A percentile compares a stretch with the other conserved stretches of the same genome.
phyloP scores from a whole-genome alignment of 2,113 vertebrate species.

The Cyphotilapia sp. region DNA sequence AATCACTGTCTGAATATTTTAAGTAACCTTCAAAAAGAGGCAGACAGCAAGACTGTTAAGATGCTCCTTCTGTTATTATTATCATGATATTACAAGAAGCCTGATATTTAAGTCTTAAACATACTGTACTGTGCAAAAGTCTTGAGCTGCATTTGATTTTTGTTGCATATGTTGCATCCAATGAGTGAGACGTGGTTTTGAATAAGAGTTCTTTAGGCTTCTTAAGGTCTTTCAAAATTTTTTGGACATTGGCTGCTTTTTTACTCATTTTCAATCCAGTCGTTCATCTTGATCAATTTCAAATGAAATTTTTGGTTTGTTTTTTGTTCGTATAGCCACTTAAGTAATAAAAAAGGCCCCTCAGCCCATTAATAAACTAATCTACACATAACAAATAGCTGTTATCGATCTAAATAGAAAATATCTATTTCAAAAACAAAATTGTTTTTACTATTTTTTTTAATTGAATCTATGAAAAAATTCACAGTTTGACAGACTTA shows the following conservation, averaged over 20 bases:
- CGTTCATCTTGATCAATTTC: not conserved
- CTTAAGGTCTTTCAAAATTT: rapidly evolving
- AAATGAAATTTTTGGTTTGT: not conserved
- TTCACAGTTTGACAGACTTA: not conserved
- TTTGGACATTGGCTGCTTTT: not conserved
- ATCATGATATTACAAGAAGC: not conserved
- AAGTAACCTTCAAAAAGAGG: not conserved
- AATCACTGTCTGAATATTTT: not conserved
- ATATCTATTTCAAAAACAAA: not conserved
- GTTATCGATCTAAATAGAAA: not conserved
- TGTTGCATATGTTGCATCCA: not conserved
- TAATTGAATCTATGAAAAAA: not conserved
- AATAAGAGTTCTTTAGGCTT: not conserved
- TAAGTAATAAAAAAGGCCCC: not conserved
- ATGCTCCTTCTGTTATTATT: not conserved
- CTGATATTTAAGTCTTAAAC: not conserved
- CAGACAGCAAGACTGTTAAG: not conserved
- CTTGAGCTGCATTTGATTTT: not conserved
- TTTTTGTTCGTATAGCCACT: not conserved
- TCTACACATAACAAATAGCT: not conserved
- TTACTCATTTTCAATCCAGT: not conserved
- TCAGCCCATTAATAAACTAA: not conserved
- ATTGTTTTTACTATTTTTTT: not conserved
- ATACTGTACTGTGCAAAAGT: not conserved
- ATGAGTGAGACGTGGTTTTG: rapidly evolving